Conservation (phyloP, 2,113 vertebrate species). For the Trinectes maculatus region DNA sequence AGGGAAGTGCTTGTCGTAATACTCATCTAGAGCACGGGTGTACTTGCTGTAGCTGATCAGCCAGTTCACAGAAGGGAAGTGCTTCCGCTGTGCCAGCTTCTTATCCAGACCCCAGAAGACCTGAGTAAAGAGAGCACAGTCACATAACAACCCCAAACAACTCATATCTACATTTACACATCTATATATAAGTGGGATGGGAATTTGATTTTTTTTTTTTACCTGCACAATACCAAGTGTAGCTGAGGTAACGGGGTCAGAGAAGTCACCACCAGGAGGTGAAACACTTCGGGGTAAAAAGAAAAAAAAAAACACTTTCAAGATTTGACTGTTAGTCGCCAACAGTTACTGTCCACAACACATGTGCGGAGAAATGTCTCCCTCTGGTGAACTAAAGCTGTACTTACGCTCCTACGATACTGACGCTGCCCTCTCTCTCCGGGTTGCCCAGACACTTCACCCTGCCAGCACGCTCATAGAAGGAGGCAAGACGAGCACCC, state of each 20-base stretch:
- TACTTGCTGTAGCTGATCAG: constrained; percentile 99
- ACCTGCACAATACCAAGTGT: constrained; percentile 96
- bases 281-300: constrained; percentile 86
- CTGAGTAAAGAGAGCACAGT: constrained; percentile 64
- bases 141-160: neutral
- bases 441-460: constrained; percentile 99
- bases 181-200: neutral
- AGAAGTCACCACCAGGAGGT: constrained; percentile 98
- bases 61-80: constrained; percentile 98
- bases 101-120: constrained; percentile 99
- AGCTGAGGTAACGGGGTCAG: constrained; percentile 97
- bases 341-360: neutral
- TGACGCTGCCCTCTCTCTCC: constrained; percentile 96
- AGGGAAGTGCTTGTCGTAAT: constrained; percentile 97
- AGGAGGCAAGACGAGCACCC: constrained; percentile 94
- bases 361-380: constrained; percentile 19
- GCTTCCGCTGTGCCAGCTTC: constrained; percentile 97
- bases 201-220: constrained; percentile 20
- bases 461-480: constrained; percentile 95
- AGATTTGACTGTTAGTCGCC: neutral
- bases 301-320: neutral
- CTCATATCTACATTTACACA: no score
- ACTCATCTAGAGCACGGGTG: constrained; percentile 92
- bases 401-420: constrained; percentile 98
- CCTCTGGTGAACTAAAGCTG: constrained; percentile 47